Base-by-base conservation (phyloP, 1,140 invertebrate species). In the Aphelenchoides avenae region DNA sequence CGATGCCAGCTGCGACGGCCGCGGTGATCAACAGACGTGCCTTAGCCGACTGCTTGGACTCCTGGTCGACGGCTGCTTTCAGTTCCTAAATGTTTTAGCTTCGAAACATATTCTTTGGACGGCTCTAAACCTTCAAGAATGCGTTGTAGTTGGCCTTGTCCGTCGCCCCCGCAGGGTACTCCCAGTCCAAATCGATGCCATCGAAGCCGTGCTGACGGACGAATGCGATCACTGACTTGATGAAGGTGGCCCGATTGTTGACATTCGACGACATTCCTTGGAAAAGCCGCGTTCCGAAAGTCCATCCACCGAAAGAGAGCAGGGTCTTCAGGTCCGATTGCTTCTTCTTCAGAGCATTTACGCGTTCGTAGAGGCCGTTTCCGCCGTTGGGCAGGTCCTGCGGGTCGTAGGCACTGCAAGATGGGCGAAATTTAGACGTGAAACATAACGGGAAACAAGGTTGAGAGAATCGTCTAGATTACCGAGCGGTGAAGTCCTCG, bases 121-220 rank as follows among this genome's bases (percentile, higher is more conserved):
- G n/a, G n/a, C n/a, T n/a, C n/a, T n/a, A n/a, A n/a, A 54, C 57
- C 57, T 34, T 60, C n/a, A 64, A 60, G 49, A 60, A 62, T 29
- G 31, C 20, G 37, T 41, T 50, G n/a, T 41, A 62, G 36, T 62
- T 61, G 29, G 53, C 58, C 34, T 64, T 60, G 34, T 60, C 63
- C 79, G 79, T 64, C 75, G 82, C 78, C 40, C 83, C 79, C 1
- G 80, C 82, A 11, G 89, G 89, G 76, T 89, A 91, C 77, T 91
- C 89, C 91, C 91, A 95, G 81, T 95, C 90, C 59, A 94, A 84
- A 73, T 95, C 91, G 29, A 95, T 81, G 18, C 73, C 72, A 43
- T 79, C 73, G 55, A 78, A 78, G 18, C 56, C 61, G 46, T 68
- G 61, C 18, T 62, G 41, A 20, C 71, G 37, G 3, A 75, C 71